Evolutionary conservation across 2,888 invertebrate species (phyloP).

Genomic region (Stenoptilia bipunctidactyla): DNA sequence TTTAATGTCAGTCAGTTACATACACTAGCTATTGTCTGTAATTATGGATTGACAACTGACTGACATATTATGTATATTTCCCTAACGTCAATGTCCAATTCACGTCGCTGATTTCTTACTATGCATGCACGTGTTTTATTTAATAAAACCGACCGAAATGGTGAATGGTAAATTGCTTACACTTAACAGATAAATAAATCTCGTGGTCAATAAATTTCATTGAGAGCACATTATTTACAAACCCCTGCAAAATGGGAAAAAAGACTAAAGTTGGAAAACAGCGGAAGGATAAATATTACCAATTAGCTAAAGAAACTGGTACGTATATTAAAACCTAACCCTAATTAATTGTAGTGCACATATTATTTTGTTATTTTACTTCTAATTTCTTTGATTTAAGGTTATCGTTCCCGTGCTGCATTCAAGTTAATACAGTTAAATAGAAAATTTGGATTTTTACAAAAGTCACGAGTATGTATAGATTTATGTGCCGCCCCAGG

Average conservation of each 20-base stretch:
- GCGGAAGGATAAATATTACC: slow-evolving; percentile 98
- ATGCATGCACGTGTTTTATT: too few species aligned
- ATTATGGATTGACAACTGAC: too few species aligned
- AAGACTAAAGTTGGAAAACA: slow-evolving; percentile 98
- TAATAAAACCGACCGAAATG: too few species aligned
- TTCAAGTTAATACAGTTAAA: slow-evolving; percentile 99
- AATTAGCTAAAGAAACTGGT: slow-evolving; percentile 98
- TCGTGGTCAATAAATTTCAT: too few species aligned
- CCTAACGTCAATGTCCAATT: too few species aligned
- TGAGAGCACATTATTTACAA: too few species aligned
- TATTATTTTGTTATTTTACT: background rate
- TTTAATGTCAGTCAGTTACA: too few species aligned
- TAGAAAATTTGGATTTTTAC: slow-evolving; percentile 95
- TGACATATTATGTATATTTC: too few species aligned
- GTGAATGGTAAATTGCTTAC: too few species aligned
- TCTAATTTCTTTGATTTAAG: slow-evolving; percentile 53
- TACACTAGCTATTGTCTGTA: too few species aligned
- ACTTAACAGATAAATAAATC: too few species aligned
- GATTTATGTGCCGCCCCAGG: slow-evolving; percentile 99
- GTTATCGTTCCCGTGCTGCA: slow-evolving; percentile 97
- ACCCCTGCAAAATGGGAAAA: slow-evolving; percentile 83
- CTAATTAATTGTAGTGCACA: background rate
- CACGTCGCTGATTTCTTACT: too few species aligned
- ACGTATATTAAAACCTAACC: slow-evolving; percentile 22
- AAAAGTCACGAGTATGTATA: slow-evolving; percentile 95